Evolutionary conservation across 2,113 vertebrate species (phyloP).

Genomic region (Nothobranchius furzeri): DNA sequence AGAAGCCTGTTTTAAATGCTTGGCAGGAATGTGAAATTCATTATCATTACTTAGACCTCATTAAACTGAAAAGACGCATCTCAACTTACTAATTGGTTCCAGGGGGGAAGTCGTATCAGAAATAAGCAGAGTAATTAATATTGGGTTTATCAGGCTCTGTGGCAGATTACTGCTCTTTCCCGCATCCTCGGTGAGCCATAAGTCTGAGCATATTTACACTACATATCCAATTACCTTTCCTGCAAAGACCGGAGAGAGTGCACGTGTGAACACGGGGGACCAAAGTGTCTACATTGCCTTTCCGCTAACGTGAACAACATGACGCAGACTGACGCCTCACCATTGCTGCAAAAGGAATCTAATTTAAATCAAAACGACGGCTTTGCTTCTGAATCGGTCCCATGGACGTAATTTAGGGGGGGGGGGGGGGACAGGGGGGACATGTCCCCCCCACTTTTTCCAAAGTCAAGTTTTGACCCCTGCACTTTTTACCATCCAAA

Average conservation of each 20-base stretch:
- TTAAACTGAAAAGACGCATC: constrained; percentile 76
- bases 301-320: constrained; percentile 30
- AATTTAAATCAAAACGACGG: constrained; percentile 8
- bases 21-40: constrained; percentile 73
- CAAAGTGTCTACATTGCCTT: constrained; percentile 22
- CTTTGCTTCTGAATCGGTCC: background rate
- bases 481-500: no score
- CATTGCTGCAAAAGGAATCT: constrained; percentile 9
- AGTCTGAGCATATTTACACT: constrained; percentile 60
- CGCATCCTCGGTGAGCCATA: constrained; percentile 45
- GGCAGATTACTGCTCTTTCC: constrained; percentile 41
- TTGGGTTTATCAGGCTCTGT: constrained; percentile 64
- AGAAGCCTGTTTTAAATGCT: constrained; percentile 64
- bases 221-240: constrained; percentile 55
- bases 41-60: constrained; percentile 78
- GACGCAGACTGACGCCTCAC: constrained; percentile 21
- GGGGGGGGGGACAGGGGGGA: no score
- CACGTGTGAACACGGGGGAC: constrained; percentile 15
- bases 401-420: no score
- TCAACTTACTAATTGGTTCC: constrained; percentile 76
- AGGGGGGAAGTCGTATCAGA: constrained; percentile 66
- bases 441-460: no score
- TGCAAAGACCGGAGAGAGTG: constrained; percentile 20
- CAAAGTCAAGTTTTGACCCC: no score
- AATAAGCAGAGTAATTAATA: constrained; percentile 76